phyloP scores from a whole-genome alignment of 1,140 invertebrate species.

The Nomia melanderi region DNA sequence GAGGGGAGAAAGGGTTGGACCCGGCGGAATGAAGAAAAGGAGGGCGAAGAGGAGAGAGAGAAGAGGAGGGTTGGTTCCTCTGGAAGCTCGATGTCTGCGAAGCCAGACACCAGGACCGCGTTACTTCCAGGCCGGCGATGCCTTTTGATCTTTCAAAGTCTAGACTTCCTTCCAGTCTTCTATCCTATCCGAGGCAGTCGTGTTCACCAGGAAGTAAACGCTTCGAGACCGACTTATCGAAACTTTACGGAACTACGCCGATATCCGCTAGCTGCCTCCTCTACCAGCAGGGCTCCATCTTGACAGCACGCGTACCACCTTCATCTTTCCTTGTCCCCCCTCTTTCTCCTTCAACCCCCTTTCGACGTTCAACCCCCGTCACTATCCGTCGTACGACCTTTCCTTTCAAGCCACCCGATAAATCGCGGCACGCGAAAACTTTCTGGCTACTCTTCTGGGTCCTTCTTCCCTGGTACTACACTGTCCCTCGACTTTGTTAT shows the following conservation, averaged over 20 bases:
- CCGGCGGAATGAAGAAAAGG: conserved; percentile 21
- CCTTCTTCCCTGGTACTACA: not conserved
- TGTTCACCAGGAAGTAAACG: conserved; percentile 69
- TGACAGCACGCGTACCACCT: not conserved
- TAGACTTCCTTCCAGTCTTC: conserved; percentile 68
- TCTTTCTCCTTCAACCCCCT: conserved; percentile 10
- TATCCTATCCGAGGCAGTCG: conserved; percentile 57
- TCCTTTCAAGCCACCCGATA: conserved; percentile 12
- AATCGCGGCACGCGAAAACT: conserved; percentile 28
- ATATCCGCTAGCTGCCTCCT: conserved; percentile 50
- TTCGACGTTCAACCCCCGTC: conserved; percentile 44
- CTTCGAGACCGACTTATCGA: conserved; percentile 70
- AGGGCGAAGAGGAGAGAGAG: no score
- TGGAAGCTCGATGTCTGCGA: conserved; percentile 55
- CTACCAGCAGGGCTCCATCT: not conserved
- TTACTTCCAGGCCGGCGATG: conserved; percentile 72
- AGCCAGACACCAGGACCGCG: conserved; percentile 64
- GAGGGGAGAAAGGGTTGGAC: not conserved
- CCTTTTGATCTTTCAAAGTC: conserved; percentile 74
- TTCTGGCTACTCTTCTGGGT: not conserved
- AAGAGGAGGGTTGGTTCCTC: conserved; percentile 41
- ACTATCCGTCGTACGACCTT: conserved; percentile 40
- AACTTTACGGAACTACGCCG: conserved; percentile 69
- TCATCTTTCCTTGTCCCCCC: no score
- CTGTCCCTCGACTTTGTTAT: not conserved